phyloP scores from a whole-genome alignment of 64 coral and sea anemone genomes.

The Platygyra sinensis region DNA sequence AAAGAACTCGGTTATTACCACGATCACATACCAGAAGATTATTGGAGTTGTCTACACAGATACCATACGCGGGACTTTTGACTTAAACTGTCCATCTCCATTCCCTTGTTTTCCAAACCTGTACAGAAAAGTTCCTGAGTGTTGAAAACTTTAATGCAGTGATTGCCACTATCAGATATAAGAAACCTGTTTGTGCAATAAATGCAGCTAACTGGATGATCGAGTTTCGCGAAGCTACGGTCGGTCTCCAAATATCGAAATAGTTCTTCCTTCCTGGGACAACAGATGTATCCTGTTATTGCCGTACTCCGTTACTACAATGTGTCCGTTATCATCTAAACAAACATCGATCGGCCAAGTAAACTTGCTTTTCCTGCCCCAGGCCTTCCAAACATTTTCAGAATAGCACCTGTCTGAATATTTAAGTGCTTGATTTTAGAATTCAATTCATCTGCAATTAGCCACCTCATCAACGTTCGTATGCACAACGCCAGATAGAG shows the following conservation, averaged over 20 bases:
- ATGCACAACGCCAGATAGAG: slow-evolving; percentile 34
- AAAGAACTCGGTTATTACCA: slow-evolving; percentile 2
- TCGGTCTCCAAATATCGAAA: neutral
- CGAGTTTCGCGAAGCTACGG: neutral
- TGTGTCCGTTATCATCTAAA: slow-evolving; percentile 37
- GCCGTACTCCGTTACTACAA: slow-evolving; percentile 34
- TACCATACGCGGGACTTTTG: slow-evolving; percentile 24
- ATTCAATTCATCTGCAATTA: slow-evolving; percentile 37
- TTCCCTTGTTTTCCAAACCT: neutral
- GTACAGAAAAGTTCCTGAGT: neutral
- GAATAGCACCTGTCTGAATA: slow-evolving; percentile 25
- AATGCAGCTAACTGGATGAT: neutral
- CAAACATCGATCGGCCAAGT: slow-evolving; percentile 3
- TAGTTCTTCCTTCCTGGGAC: slow-evolving; percentile 18
- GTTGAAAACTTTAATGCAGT: slow-evolving; percentile 42
- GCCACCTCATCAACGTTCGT: slow-evolving; percentile 4
- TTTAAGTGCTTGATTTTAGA: slow-evolving; percentile 37
- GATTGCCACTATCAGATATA: slow-evolving; percentile 7
- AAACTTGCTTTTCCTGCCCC: slow-evolving; percentile 52
- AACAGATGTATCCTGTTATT: slow-evolving; percentile 41
- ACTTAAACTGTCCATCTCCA: slow-evolving; percentile 8
- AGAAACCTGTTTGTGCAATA: slow-evolving; percentile 1
- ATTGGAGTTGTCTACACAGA: slow-evolving; percentile 22
- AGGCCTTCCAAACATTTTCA: slow-evolving; percentile 27
- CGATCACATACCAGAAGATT: slow-evolving; percentile 37